These are phyloP conservation scores for Arothron firmamentum DNA, from an alignment of 2,113 vertebrate species.

Conservation along the genomic window DNA sequence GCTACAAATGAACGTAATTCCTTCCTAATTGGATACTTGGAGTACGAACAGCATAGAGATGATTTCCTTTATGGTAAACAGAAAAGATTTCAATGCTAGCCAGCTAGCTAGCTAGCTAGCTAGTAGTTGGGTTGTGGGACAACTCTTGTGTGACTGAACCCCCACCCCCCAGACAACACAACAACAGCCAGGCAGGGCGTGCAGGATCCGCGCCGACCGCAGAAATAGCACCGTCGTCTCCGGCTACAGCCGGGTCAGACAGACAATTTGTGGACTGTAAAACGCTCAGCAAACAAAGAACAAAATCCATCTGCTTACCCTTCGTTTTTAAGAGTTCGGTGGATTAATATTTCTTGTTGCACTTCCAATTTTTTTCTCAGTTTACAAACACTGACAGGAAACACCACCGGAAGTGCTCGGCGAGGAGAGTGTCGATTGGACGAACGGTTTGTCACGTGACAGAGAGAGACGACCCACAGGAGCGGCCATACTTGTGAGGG, in stretches of 20 bases:
- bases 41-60: background rate
- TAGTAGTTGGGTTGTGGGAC: constrained; percentile 37
- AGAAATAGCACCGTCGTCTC: constrained; percentile 24
- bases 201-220: constrained; percentile 55
- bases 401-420: constrained; percentile 76
- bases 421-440: constrained; percentile 53
- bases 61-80: background rate
- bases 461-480: background rate
- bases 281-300: background rate
- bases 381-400: constrained; percentile 84
- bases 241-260: background rate
- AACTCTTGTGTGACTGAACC: constrained; percentile 45
- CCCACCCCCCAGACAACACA: constrained; percentile 65
- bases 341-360: constrained; percentile 64
- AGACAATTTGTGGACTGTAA: background rate
- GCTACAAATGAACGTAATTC: background rate
- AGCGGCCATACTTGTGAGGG: constrained; percentile 52
- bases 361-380: constrained; percentile 75
- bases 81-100: constrained; percentile 37
- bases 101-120: constrained; percentile 31
- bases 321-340: constrained; percentile 36
- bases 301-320: constrained; percentile 42
- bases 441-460: constrained; percentile 46
- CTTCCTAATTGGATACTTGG: background rate
- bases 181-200: constrained; percentile 67